Evolutionary conservation across 2,888 invertebrate species (phyloP).

Genomic region (Drosophila niveifrons): DNA sequence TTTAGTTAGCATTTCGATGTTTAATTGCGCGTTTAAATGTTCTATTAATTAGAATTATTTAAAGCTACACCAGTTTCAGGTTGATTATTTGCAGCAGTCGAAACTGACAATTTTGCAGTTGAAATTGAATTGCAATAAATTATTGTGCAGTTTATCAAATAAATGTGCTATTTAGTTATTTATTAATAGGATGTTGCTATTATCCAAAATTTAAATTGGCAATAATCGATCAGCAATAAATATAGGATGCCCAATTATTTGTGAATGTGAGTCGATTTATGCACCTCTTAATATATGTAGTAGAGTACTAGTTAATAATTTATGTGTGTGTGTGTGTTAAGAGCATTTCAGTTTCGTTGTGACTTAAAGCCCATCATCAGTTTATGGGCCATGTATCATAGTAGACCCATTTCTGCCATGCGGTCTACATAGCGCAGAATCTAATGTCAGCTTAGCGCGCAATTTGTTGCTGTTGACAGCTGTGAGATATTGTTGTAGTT

Average conservation of each 20-base stretch:
- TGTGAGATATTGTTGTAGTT: constrained; percentile 69
- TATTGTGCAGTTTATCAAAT: background rate
- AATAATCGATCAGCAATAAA: background rate
- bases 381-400: constrained; percentile 58
- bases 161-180: background rate
- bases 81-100: background rate
- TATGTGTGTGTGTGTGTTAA: constrained; percentile 5
- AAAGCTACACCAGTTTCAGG: background rate
- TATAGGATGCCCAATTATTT: background rate
- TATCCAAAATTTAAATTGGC: background rate
- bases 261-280: background rate
- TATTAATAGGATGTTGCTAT: background rate
- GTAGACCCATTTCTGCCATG: constrained; percentile 62
- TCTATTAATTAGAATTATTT: background rate
- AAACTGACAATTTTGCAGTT: background rate
- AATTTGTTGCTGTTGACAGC: constrained; percentile 77
- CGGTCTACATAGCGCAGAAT: constrained; percentile 62
- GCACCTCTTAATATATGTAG: background rate
- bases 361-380: constrained; percentile 23
- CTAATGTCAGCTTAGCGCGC: constrained; percentile 78
- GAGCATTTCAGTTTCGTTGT: constrained; percentile 36
- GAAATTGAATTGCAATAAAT: background rate
- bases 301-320: constrained; percentile 6
- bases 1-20: background rate
- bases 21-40: background rate